Evolutionary conservation across 1,140 invertebrate genomes (phyloP), one percentile per base, ranked within the genome.

Genomic region (Drepana arcuata): DNA sequence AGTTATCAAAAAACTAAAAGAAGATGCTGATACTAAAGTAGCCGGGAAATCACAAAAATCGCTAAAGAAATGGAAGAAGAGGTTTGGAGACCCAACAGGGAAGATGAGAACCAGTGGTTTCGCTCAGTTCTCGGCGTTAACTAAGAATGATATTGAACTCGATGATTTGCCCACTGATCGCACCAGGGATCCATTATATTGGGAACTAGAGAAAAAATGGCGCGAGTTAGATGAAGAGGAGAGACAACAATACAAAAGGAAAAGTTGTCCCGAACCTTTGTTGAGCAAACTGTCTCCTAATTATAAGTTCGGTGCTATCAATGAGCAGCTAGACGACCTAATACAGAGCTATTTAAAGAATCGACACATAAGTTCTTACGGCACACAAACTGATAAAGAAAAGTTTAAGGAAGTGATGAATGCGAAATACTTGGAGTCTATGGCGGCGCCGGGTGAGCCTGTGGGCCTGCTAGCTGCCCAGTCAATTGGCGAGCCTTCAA

Each of bases 401-500:
- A 75, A 88, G 35, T 86, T 94, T 30, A 72, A 85, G 9, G 88
- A 94, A 34, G 83, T 96, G 23, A 85, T 98, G 38, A 89, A 91
- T 48, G 77, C 89, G 7, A 96, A 95, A 80, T 85, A 89, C 16
- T 88, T 96, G 60, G 89, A 88, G 49, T 88, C 92, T 0, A 69
- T 95, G 42, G 92, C 90, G 28, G 87, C 90, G 10, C 95, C 97
- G 1, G 98, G 98, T 1, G 98, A 99, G 82, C 91, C 96, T 7
- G 98, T 99, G 9, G 98, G 98, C 14, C 73, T 99, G 13, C 78
- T 99, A 34, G 97, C 97, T 11, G 97, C 97, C 12, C 92, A 93
- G 86, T 98, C 96, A 5, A 93, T 99, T 52, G 97, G 97, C 41
- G 98, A 99, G 84, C 98, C 98, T 0, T 99, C 97, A 2, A 99